Percentiles rank a stretch among this genome's conserved stretches.
Evolutionary conservation across 2,888 invertebrate genomes (phyloP).

Genomic region (Caenorhabditis sp.): DNA sequence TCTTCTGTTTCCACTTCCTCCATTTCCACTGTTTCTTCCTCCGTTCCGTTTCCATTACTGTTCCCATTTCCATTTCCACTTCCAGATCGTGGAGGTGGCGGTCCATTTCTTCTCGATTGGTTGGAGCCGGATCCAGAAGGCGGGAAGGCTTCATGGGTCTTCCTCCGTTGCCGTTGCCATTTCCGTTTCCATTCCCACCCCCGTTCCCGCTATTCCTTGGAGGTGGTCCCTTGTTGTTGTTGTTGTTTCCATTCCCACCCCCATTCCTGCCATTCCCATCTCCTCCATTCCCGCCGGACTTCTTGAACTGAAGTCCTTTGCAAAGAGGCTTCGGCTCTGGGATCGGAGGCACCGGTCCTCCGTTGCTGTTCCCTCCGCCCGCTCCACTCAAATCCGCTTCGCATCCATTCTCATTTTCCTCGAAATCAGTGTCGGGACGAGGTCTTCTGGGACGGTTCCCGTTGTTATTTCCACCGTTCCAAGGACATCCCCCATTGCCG

Average conservation of each 20-base stretch:
- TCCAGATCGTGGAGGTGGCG: constrained; percentile 12
- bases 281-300: constrained; percentile 30
- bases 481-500: constrained; percentile 36
- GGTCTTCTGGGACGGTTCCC: constrained; percentile 37
- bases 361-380: constrained; percentile 17
- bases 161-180: neutral
- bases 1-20: too few species aligned
- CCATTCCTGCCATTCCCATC: neutral
- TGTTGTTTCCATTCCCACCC: constrained; percentile 3
- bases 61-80: constrained; percentile 17
- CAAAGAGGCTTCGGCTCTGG: constrained; percentile 55
- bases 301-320: constrained; percentile 31
- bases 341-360: constrained; percentile 45
- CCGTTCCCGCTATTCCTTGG: constrained; percentile 28
- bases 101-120: constrained; percentile 26
- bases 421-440: constrained; percentile 37
- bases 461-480: constrained; percentile 26
- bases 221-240: constrained; percentile 15
- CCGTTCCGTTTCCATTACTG: neutral
- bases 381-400: constrained; percentile 35
- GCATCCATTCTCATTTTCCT: constrained; percentile 49
- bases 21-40: constrained; percentile 3
- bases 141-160: constrained; percentile 13
- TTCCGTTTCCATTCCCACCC: constrained; percentile 16
- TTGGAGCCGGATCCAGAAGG: constrained; percentile 35